Evolutionary conservation across 2,113 vertebrate species (phyloP).

Genomic region (Hydrolagus affinis): DNA sequence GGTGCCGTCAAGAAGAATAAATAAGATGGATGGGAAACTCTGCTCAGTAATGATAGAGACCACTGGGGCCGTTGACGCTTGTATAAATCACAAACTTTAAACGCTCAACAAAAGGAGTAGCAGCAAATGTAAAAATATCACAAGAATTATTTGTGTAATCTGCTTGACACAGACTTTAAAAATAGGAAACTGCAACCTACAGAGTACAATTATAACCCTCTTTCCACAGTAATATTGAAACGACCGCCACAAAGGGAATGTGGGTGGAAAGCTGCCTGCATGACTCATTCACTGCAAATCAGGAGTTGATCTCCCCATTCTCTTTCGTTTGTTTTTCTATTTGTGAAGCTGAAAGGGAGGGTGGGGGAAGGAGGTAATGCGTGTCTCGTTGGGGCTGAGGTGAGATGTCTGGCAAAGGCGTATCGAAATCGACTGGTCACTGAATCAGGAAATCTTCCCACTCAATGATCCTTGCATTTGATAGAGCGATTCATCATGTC

Average conservation of each 20-base stretch:
- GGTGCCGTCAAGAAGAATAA: neutral
- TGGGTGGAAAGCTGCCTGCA: slow-evolving; percentile 21
- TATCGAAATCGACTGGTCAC: too few species aligned
- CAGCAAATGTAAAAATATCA: slow-evolving; percentile 16
- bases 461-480: too few species aligned
- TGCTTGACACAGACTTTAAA: neutral
- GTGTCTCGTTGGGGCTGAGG: too few species aligned
- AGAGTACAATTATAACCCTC: slow-evolving; percentile 29
- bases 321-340: neutral
- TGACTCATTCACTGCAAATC: neutral
- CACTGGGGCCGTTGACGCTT: neutral
- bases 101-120: neutral
- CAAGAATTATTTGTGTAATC: neutral
- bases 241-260: slow-evolving; percentile 8
- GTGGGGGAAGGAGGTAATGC: too few species aligned
- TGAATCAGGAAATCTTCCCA: too few species aligned
- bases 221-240: slow-evolving; percentile 12
- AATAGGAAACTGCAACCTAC: slow-evolving; percentile 22
- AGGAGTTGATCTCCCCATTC: neutral
- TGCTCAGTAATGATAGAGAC: neutral
- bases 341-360: too few species aligned
- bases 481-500: too few species aligned
- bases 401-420: too few species aligned
- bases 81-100: neutral
- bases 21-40: slow-evolving; percentile 9